Base-by-base conservation (phyloP, 2,797 vertebrate genomes). In the Lacerta agilis region DNA sequence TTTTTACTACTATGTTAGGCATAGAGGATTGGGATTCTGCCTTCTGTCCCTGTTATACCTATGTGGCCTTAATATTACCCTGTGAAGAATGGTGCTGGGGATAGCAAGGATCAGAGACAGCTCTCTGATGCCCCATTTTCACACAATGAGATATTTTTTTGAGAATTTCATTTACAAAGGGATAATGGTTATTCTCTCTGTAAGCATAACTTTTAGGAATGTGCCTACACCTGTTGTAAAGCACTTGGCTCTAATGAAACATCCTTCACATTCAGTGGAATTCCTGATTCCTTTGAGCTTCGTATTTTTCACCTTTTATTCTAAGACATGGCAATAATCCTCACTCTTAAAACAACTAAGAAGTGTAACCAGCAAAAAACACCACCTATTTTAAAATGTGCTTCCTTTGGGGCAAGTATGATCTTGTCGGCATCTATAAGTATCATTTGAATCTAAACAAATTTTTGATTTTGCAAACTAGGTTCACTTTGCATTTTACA, bases 301-400 rank as follows among this genome's bases (percentile, higher is more conserved):
- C 81, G 0, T 84, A 49, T 90, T 88, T 92, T 92, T 86, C 27
- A 61, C 15, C 18, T 93, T 89, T 82, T 86, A 72, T 89, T 87
- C 29, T 9, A 85, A 72, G 33, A 18, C 5, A 23, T 58, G 3
- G 8, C 78, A 92, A 76, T 80, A 20, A 38, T 91, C 29, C 83
- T 91, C 8, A 83, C 9, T 58, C 86, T 69, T 90, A 0, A 43
- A 83, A 85, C 20, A 67, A 85, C 66, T 88, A 83, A 90, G 85
- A 91, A 79, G 33, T 87, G 20, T 79, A 91, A 89, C 58, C 90
- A 8, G 17, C 43, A 82, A 89, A 94, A 80, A 73, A 20, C 18
- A 5, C 17, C 33, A 87, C 5, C 33, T 0, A 86, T 61, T 78
- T 92, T 73, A 85, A 76, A 23, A 11, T 86, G 87, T 93, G n/a